Evolutionary conservation across 2,888 invertebrate genomes (phyloP).

Genomic region (Idaea dimidiata): DNA sequence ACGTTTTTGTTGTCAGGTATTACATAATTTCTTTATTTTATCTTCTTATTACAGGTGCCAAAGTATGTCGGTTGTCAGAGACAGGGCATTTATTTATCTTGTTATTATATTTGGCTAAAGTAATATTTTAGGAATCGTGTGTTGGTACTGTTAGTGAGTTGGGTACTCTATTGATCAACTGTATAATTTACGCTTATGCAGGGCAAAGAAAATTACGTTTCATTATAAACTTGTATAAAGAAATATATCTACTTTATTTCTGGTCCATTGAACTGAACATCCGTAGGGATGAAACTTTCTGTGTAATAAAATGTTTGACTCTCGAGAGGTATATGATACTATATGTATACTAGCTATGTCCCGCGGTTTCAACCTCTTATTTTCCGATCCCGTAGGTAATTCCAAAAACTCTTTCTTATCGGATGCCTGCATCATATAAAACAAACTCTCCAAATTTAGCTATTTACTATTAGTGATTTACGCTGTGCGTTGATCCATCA

Average conservation of each 20-base stretch:
- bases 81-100: background rate
- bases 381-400: too few relatives aligned
- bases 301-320: background rate
- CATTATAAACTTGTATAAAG: background rate
- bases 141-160: too few relatives aligned
- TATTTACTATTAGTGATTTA: too few relatives aligned
- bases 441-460: too few relatives aligned
- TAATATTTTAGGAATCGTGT: background rate
- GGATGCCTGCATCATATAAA: too few relatives aligned
- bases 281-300: background rate
- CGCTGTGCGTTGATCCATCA: too few relatives aligned
- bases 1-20: background rate
- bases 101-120: background rate
- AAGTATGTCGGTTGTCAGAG: background rate
- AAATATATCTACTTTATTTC: background rate
- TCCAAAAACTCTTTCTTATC: too few relatives aligned
- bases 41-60: background rate
- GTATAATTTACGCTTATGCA: background rate
- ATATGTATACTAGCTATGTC: background rate
- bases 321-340: background rate
- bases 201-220: background rate
- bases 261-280: background rate
- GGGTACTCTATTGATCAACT: background rate
- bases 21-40: background rate
- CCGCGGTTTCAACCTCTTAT: too few relatives aligned